phyloP scores from a whole-genome alignment of 2,797 vertebrate genomes.

The Antrozous pallidus region DNA sequence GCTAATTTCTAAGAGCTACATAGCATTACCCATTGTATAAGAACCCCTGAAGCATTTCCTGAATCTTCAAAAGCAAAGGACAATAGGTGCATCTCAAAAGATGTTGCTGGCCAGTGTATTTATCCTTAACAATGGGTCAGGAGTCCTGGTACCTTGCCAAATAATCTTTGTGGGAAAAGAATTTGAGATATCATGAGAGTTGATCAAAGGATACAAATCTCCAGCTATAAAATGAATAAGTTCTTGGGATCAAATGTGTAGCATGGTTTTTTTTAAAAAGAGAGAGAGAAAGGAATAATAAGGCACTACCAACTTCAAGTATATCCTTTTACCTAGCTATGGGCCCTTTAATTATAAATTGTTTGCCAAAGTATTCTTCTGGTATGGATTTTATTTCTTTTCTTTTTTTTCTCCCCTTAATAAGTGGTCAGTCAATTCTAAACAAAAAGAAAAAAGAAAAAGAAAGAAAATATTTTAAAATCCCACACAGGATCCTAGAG shows the following conservation, averaged over 20 bases:
- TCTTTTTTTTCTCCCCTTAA: not conserved
- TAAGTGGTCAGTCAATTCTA: not conserved
- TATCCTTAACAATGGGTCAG: not conserved
- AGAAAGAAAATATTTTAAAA: not conserved
- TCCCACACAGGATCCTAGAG: not conserved
- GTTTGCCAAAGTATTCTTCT: not conserved
- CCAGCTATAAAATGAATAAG: not conserved
- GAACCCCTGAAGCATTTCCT: not conserved
- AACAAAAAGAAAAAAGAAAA: not conserved
- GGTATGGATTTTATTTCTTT: not conserved
- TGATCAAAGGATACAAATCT: not conserved
- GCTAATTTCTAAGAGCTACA: not conserved
- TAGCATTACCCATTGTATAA: not conserved
- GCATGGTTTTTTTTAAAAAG: not conserved
- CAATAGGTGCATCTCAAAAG: not conserved
- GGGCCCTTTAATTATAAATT: not conserved
- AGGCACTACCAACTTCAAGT: not conserved
- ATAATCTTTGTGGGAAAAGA: not conserved
- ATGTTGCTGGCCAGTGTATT: not conserved
- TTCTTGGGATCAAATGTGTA: not conserved
- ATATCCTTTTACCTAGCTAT: not conserved
- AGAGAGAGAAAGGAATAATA: no score
- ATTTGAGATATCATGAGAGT: not conserved
- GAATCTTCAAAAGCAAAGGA: not conserved
- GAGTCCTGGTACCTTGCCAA: not conserved